Evolutionary conservation across 1,140 invertebrate genomes (phyloP), one percentile per base, ranked within the genome.

Genomic region (Scylla paramamosain): DNA sequence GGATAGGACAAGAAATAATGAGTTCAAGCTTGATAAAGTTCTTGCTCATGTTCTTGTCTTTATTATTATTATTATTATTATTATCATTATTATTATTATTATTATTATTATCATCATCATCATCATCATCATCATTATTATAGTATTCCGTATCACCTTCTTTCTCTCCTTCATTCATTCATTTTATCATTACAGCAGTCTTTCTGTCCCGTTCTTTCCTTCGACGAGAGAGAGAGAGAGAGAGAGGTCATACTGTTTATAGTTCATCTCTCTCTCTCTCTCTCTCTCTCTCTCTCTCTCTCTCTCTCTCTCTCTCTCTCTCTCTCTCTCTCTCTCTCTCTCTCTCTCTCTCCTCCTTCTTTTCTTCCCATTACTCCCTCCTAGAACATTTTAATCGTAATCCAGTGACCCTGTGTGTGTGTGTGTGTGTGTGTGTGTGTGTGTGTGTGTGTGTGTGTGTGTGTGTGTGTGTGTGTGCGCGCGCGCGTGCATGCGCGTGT

Each of bases 291-390:
- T 84, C 82, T 84, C 25, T n/a, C 82, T 84, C 82, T 84, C 82
- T 84, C 82, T 84, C 82, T n/a, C 82, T 84, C 82, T 84, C 82
- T n/a, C 82, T 84, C 82, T 84, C 25, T n/a, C 82, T 84, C 82
- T 84, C 82, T 84, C 82, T 84, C 82, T n/a, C 82, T 84, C 82
- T 84, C 82, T n/a, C 82, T 84, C 82, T 84, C 25, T n/a, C 82
- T 84, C 82, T 84, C 82, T 84, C 25, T n/a, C 82, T 84, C 82
- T 84, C 82, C 6, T 84, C 10, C 59, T 77, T 25, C 10, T 25
- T 25, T 25, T 77, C 59, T 25, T 77, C 25, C 59, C 59, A 25
- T 12, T 77, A 10, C 25, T 77, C 59, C 25, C 59, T 77, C n/a
- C n/a, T n/a, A n/a, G n/a, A n/a, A n/a, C n/a, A n/a, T n/a, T n/a